Evolutionary conservation across 2,113 vertebrate genomes (phyloP), one percentile per base, ranked within the genome.

Genomic region (Platysternon megacephalum): DNA sequence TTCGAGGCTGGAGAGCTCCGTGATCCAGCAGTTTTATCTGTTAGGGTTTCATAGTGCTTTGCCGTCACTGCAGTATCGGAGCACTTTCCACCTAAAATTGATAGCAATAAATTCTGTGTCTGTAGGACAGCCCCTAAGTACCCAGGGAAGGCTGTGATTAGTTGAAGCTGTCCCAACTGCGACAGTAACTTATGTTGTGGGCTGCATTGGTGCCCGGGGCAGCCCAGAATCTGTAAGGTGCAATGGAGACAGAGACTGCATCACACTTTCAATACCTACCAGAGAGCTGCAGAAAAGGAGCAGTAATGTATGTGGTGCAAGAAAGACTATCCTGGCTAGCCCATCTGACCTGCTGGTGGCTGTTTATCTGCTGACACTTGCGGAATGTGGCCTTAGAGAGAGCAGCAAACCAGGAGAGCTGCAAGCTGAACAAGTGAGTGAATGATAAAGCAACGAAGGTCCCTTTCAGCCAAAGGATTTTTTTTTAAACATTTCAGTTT

Each of bases 401-500:
- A 46, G 39, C 65, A 32, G 46, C 52, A 56, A 68, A 72, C 81
- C 35, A 39, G 48, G 87, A 79, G 55, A 26, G 79, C 91, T 53
- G 48, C 81, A 79, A 76, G 80, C 49, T 42, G 49, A 74, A 53
- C 39, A 79, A 48, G 46, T 84, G 55, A 84, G 79, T 92, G 53
- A 79, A 79, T 92, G 72, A 84, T 79, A 79, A 53, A 49, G 79
- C 79, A 13, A 56, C 22, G 42, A 85, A 85, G 89, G 65, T 55
- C 5, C 68, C 39, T 78, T 78, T 78, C 74, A 28, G 26, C 39
- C 29, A 46, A n/a, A 68, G 8, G 52, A 12, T 8, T 83, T 46
- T 78, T 49, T 87, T 81, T 53, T 28, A 46, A 84, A 87, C 32
- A 55, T 78, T 88, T 88, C 80, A 87, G 79, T 84, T 44, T 84